Evolutionary conservation across 2,113 vertebrate species (phyloP), one percentile per base, ranked within the genome.

Genomic region (Struthidea cinerea): DNA sequence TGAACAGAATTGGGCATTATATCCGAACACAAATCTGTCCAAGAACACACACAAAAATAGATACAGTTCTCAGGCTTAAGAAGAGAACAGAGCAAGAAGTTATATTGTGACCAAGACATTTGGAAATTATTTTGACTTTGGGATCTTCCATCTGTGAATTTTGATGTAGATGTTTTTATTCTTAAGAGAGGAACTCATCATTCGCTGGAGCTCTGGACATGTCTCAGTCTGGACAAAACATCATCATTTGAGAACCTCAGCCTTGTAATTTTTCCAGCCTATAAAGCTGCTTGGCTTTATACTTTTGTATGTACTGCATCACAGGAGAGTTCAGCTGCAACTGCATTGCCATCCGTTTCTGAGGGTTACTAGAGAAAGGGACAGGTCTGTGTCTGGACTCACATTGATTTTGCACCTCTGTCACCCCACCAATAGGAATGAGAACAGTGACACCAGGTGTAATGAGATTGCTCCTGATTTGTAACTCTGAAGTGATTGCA

Each of bases 31-130:
- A 42, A 55, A 84, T 33, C 42, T 28, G 33, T 32, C 61, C 5
- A 0, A 16, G 7, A 1, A 7, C 0, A 0, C 16, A 20, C 26
- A 42, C 12, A 61, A n/a, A 84, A 42, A 13, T 16, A 53, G 17
- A 16, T 55, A 14, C 1, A 41, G 5, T 56, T 67, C n/a, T 84
- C 10, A 69, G n/a, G 39, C 30, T 39, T 61, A 69, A 87, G 46
- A 44, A 73, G 49, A 89, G n/a, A 82, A 46, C 10, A 68, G 13
- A 78, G 10, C 10, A 60, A 53, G 46, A 76, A 55, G 15, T 42
- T 79, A 23, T 39, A 22, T 13, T 70, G 30, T 50, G 37, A 69
- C 17, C 10, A 69, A 75, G 55, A 19, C 3, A 35, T 63, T 44
- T 50, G 59, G 78, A 93, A 94, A 79, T 21, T 0, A 50, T 37